Percentiles rank a stretch among this genome's conserved stretches.
Evolutionary conservation across 2,113 vertebrate species (phyloP).

Genomic region (Pavo muticus): DNA sequence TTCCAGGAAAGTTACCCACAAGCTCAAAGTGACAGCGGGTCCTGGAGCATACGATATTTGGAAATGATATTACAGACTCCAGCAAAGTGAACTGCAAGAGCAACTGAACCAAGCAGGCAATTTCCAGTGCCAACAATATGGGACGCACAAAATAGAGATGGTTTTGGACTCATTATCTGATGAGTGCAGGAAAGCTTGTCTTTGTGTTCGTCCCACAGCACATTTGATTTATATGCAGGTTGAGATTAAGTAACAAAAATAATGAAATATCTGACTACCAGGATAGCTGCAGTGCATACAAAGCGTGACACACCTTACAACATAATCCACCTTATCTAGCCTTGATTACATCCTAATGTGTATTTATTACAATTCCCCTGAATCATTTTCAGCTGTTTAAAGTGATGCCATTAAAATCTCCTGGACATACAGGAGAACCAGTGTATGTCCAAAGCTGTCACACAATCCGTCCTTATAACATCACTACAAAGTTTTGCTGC

Average conservation of each 20-base stretch:
- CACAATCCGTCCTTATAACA: neutral
- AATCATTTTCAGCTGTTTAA: neutral
- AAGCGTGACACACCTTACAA: neutral
- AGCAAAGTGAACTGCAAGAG: conserved; percentile 14
- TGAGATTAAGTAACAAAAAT: neutral
- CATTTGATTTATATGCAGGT: neutral
- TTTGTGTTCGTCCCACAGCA: neutral
- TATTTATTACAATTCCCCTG: neutral
- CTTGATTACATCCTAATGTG: neutral
- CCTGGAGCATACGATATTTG: conserved; percentile 14
- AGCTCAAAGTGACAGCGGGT: neutral
- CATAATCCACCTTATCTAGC: neutral
- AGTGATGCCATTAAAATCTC: neutral
- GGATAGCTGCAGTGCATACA: neutral
- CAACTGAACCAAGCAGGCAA: conserved; percentile 36
- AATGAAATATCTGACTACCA: neutral
- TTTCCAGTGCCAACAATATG: conserved; percentile 24
- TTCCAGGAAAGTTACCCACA: conserved; percentile 18
- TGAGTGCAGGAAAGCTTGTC: neutral
- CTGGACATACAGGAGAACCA: neutral
- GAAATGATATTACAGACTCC: neutral
- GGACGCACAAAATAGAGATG: neutral
- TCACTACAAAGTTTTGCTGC: neutral
- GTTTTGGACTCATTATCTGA: neutral
- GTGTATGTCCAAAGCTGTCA: neutral